phyloP scores from a whole-genome alignment of 1,140 invertebrate species.

The Drosophila equinoxialis region DNA sequence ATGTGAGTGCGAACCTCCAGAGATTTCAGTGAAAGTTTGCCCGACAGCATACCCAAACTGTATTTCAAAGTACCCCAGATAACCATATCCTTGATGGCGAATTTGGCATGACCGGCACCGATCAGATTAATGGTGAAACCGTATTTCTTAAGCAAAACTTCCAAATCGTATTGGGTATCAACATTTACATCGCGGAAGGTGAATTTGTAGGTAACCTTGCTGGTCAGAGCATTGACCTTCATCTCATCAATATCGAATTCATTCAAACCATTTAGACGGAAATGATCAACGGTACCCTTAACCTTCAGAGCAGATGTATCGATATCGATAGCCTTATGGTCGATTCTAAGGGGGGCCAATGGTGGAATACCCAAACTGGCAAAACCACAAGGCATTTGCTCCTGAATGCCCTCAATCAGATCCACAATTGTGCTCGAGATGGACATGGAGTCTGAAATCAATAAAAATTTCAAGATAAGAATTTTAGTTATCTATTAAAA shows the following conservation, averaged over 20 bases:
- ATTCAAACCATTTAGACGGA: conserved; percentile 75
- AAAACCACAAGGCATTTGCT: conserved; percentile 81
- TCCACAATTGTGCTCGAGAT: conserved; percentile 67
- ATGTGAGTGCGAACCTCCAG: conserved; percentile 69
- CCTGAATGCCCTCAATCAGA: conserved; percentile 49
- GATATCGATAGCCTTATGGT: conserved; percentile 64
- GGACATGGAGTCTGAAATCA: conserved; percentile 42
- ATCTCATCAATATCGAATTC: conserved; percentile 77
- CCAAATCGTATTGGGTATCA: conserved; percentile 70
- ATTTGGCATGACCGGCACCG: conserved; percentile 72
- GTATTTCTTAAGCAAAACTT: conserved; percentile 64
- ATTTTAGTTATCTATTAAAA: background rate
- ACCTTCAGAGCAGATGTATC: conserved; percentile 53
- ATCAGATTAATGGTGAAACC: conserved; percentile 77
- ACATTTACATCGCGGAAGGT: conserved; percentile 71
- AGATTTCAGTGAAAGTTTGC: conserved; percentile 73
- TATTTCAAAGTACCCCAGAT: conserved; percentile 76
- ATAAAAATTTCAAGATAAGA: background rate
- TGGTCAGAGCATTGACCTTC: conserved; percentile 73
- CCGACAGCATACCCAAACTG: conserved; percentile 62
- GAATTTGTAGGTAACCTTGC: conserved; percentile 76
- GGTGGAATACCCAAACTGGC: conserved; percentile 69
- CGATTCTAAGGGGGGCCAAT: conserved; percentile 67
- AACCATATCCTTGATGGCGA: conserved; percentile 71
- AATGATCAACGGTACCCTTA: conserved; percentile 66